Evolutionary conservation across 2,113 vertebrate species (phyloP), one percentile per base, ranked within the genome.

Genomic region (Mungos mungo): DNA sequence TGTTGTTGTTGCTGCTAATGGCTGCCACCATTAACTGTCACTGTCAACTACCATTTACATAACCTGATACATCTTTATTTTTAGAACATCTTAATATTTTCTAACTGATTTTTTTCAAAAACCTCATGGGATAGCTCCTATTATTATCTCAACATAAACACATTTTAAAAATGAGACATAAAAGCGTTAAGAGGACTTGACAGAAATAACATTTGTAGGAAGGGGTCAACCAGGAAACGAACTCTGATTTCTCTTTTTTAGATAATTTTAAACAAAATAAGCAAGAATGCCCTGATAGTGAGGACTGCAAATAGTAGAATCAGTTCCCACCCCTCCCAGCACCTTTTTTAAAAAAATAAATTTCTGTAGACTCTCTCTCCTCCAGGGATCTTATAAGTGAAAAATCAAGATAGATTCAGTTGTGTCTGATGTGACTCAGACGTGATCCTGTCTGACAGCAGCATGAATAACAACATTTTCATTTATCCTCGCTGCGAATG

Each of bases 351-450:
- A 41, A 41, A 41, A 47, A 47, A 47, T 47, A 47, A 10, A 65
- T 29, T 90, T 96, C 38, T 88, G 1, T 41, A 68, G 57, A 45
- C 38, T 88, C 18, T 65, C 15, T 94, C 91, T 96, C 50, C 90
- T 82, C 54, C n/a, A 38, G 66, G 23, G 54, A 95, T 82, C 89
- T 93, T 87, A 18, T 93, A 84, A 92, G 81, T 79, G 66, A 93
- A 81, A 79, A 97, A 82, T 57, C 93, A 94, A 63, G 47, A 47
- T 57, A 79, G 89, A 85, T 60, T 84, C 81, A 1, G 0, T n/a
- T 45, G 31, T 77, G 25, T 92, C 80, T 96, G 93, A 35, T 52
- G 33, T 63, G 72, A 77, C 82, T 91, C 72, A 54, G 85, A 77
- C n/a, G 18, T 57, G 96, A 93, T 82, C 72, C 74, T 66, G 45